Evolutionary conservation across 2,113 vertebrate species (phyloP).

Genomic region (Gila orcuttii): DNA sequence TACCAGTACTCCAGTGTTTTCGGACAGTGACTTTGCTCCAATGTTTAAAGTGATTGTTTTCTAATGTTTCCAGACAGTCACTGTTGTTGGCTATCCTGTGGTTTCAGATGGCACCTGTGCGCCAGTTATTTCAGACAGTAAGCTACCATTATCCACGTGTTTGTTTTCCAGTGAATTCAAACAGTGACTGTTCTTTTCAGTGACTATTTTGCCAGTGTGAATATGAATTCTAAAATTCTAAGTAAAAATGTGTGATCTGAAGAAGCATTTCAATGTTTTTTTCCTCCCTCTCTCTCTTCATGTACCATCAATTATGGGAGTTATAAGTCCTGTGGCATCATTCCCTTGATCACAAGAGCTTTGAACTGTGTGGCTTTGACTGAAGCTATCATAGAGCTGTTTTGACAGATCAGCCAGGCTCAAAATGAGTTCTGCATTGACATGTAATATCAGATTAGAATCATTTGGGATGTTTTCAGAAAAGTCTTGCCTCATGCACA

Average conservation of each 20-base stretch:
- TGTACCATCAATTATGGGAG: not conserved
- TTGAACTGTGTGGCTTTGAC: not conserved
- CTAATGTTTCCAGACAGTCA: constrained; percentile 12
- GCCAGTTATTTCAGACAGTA: not conserved
- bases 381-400: not conserved
- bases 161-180: not conserved
- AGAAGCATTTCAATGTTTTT: not conserved
- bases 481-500: not conserved
- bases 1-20: not conserved
- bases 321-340: not conserved
- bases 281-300: not conserved
- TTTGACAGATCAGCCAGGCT: constrained; percentile 23
- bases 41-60: not conserved
- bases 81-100: not conserved
- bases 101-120: not conserved
- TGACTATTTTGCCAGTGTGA: not conserved
- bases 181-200: not conserved
- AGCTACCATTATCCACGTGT: not conserved
- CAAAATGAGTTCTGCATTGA: not conserved
- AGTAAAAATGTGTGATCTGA: not conserved
- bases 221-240: not conserved
- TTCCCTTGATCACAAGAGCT: constrained; percentile 18
- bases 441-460: not conserved
- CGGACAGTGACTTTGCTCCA: not conserved
- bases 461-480: constrained; percentile 22